These are phyloP conservation scores for Ectemnius lituratus DNA, from an alignment of 2,888 invertebrate genomes.

Conservation along the genomic window DNA sequence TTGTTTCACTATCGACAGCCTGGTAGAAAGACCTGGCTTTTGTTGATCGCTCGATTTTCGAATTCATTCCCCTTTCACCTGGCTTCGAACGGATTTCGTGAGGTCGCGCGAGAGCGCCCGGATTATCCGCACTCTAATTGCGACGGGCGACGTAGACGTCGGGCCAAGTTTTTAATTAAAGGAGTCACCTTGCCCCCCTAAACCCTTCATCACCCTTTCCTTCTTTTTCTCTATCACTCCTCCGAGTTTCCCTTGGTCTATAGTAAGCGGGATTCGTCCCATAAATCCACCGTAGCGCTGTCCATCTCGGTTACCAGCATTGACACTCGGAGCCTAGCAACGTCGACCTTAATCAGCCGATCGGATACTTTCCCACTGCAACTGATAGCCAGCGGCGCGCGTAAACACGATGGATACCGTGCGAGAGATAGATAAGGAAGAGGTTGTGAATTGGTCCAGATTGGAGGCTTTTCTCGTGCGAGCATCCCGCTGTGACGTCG, in stretches of 20 bases:
- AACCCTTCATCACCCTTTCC: conserved; percentile 1
- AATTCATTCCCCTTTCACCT: no score
- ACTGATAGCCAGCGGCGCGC: not conserved
- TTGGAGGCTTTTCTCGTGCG: conserved; percentile 31
- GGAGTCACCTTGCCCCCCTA: conserved; percentile 24
- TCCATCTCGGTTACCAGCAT: conserved; percentile 33
- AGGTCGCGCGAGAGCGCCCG: conserved; percentile 47
- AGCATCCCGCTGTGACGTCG: conserved; percentile 12
- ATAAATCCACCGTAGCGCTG: not conserved
- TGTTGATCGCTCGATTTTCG: no score
- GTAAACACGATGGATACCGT: conserved; percentile 16
- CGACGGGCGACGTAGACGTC: conserved; percentile 33
- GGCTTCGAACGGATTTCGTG: conserved; percentile 23
- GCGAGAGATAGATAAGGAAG: conserved; percentile 30
- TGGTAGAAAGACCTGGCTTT: no score
- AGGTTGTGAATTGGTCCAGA: conserved; percentile 12
- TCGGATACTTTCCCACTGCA: conserved; percentile 30
- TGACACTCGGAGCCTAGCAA: conserved; percentile 7
- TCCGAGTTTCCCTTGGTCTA: no score
- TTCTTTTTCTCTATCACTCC: conserved; percentile 9
- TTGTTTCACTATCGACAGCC: no score
- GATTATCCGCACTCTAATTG: conserved; percentile 65
- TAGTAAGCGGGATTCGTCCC: not conserved
- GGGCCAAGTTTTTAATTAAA: conserved; percentile 62
- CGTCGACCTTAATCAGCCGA: conserved; percentile 35